Conservation (phyloP, 2,888 invertebrate species). For the Argynnis bischoffii region DNA sequence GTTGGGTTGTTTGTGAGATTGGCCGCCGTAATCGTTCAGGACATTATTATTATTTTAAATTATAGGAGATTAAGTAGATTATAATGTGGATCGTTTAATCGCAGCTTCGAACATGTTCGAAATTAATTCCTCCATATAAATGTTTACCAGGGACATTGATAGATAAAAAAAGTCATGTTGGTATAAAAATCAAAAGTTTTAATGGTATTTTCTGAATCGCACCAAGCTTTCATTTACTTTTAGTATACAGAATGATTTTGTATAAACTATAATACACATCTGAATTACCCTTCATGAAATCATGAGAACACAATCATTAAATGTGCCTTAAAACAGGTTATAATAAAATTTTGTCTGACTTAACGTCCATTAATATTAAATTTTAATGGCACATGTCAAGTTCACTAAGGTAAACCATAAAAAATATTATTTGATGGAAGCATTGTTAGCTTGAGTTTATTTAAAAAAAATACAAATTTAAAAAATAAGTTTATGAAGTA, state of each 20-base stretch:
- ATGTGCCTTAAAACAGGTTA: constrained; percentile 67
- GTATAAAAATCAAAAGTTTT: constrained; percentile 83
- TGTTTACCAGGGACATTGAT: constrained; percentile 10
- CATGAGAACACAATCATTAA: constrained; percentile 63
- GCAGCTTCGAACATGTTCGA: too few relatives aligned
- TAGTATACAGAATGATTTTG: constrained; percentile 81
- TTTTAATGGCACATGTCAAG: constrained; percentile 69
- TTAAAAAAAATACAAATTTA: constrained; percentile 37
- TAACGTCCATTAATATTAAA: constrained; percentile 58
- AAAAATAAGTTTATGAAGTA: constrained; percentile 41
- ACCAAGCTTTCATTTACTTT: constrained; percentile 82
- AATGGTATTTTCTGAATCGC: constrained; percentile 83
- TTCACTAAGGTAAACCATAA: constrained; percentile 47
- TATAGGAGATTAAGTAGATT: too few relatives aligned
- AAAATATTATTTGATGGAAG: constrained; percentile 45
- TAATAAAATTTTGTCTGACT: constrained; percentile 78
- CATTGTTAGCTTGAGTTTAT: constrained; percentile 46
- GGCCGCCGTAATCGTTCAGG: too few relatives aligned
- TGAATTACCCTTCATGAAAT: constrained; percentile 64
- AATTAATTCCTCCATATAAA: neutral
- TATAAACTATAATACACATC: constrained; percentile 77
- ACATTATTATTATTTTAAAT: too few relatives aligned
- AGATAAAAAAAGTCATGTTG: constrained; percentile 68
- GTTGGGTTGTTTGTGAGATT: too few relatives aligned
- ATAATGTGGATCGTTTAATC: too few relatives aligned